Conservation (phyloP, 2,113 vertebrate genomes). For the Sciurus niger region DNA sequence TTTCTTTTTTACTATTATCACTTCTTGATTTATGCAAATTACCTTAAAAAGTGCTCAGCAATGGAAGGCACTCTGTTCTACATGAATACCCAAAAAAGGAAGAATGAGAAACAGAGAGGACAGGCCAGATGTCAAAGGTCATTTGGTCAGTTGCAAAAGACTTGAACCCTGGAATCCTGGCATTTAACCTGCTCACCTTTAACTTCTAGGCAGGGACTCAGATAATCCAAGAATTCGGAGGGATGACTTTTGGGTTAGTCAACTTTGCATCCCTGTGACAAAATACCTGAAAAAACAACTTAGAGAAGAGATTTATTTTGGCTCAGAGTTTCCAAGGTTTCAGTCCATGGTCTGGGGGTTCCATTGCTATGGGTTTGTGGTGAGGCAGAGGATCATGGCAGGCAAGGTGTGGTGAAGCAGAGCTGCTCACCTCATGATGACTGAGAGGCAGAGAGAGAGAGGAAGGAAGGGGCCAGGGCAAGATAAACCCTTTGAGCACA, state of each 20-base stretch:
- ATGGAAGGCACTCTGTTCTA: not conserved
- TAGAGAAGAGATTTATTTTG: not conserved
- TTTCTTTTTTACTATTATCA: not conserved
- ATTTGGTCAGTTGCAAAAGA: not conserved
- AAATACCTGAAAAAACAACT: not conserved
- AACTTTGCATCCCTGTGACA: not conserved
- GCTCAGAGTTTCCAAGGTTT: not conserved
- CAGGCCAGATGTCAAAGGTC: slow-evolving; percentile 34
- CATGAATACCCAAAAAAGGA: not conserved
- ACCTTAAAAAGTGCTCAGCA: not conserved
- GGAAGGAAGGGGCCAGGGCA: not conserved
- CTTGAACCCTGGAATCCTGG: not conserved
- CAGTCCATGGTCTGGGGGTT: not conserved
- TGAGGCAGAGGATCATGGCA: no score
- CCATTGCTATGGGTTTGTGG: not conserved
- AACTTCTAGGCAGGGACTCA: slow-evolving; percentile 6
- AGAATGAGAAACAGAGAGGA: not conserved
- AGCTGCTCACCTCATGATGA: not conserved
- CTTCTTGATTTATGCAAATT: not conserved
- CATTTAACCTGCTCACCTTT: not conserved
- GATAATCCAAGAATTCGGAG: not conserved
- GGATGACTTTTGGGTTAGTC: not conserved
- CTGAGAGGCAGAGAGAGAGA: not conserved
- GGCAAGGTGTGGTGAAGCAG: no score
- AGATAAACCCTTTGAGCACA: not conserved